These are phyloP conservation scores for Antigone vipio DNA, from an alignment of 2,113 vertebrate species.

Conservation along the genomic window DNA sequence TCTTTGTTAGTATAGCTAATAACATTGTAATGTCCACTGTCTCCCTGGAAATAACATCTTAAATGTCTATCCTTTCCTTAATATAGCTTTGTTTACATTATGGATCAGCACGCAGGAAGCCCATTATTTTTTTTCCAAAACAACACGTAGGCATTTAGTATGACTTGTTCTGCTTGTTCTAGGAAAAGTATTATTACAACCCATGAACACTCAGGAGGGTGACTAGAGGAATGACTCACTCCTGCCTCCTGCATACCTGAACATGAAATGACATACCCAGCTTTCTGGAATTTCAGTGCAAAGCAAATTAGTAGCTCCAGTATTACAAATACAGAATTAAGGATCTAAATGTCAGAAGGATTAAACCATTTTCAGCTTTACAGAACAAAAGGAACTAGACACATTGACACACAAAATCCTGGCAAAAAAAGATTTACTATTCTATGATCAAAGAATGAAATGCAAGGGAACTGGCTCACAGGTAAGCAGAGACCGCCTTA, in stretches of 20 bases:
- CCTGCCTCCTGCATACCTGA: slow-evolving; percentile 12
- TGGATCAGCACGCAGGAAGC: slow-evolving; percentile 8
- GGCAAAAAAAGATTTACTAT: neutral
- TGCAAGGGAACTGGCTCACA: neutral
- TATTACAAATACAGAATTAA: neutral
- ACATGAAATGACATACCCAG: neutral
- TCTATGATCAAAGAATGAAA: neutral
- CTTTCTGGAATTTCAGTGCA: neutral
- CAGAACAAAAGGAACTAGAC: neutral
- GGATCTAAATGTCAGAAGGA: neutral
- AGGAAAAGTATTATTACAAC: slow-evolving; percentile 3
- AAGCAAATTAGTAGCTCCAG: neutral
- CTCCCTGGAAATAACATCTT: neutral
- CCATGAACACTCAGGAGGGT: neutral
- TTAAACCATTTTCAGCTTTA: neutral
- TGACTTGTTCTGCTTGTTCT: slow-evolving; percentile 17
- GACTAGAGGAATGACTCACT: slow-evolving; percentile 20
- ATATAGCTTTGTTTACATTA: neutral
- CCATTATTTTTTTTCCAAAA: neutral
- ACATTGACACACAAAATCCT: neutral
- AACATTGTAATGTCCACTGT: neutral
- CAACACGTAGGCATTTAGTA: neutral
- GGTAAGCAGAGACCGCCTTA: neutral
- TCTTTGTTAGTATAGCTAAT: neutral
- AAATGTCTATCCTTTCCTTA: neutral